A percentile compares a stretch with the other conserved stretches of the same genome.
phyloP scores from a whole-genome alignment of 2,113 vertebrate genomes.

The Hippolais icterina region DNA sequence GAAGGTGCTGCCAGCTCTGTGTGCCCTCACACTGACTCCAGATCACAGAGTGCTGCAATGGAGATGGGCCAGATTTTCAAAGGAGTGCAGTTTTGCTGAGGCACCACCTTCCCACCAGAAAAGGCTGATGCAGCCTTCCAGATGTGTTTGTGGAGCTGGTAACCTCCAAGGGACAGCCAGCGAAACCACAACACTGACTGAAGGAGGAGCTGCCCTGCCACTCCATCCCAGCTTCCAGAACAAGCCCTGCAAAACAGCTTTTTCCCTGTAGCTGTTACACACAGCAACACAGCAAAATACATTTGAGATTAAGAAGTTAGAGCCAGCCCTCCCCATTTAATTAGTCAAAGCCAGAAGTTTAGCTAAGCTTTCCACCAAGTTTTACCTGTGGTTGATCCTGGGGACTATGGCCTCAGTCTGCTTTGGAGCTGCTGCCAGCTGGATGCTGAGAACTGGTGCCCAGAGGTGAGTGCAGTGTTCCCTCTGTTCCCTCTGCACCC shows the following conservation, averaged over 20 bases:
- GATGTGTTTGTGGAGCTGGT: not conserved
- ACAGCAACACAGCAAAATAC: not conserved
- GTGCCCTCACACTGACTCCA: not conserved
- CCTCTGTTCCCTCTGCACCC: not conserved
- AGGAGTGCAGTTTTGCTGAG: not conserved
- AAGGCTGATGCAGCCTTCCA: slow-evolving; percentile 40
- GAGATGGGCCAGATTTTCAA: not conserved
- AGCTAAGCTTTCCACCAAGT: accelerated
- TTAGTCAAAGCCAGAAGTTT: not conserved
- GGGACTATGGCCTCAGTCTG: not conserved
- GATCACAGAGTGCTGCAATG: not conserved
- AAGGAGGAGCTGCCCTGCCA: not conserved
- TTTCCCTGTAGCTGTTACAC: not conserved
- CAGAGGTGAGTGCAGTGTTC: not conserved
- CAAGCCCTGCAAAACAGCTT: not conserved
- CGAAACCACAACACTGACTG: not conserved
- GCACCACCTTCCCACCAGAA: not conserved
- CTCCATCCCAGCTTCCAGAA: not conserved
- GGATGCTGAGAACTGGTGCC: not conserved
- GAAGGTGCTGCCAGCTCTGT: not conserved
- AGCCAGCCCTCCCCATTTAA: not conserved
- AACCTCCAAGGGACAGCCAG: not conserved
- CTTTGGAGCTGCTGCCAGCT: not conserved
- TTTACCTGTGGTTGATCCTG: not conserved
- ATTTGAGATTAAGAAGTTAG: not conserved